Percentiles rank a stretch among this genome's conserved stretches.
Evolutionary conservation across 2,888 invertebrate genomes (phyloP).

Genomic region (Aspidiotus destructor): DNA sequence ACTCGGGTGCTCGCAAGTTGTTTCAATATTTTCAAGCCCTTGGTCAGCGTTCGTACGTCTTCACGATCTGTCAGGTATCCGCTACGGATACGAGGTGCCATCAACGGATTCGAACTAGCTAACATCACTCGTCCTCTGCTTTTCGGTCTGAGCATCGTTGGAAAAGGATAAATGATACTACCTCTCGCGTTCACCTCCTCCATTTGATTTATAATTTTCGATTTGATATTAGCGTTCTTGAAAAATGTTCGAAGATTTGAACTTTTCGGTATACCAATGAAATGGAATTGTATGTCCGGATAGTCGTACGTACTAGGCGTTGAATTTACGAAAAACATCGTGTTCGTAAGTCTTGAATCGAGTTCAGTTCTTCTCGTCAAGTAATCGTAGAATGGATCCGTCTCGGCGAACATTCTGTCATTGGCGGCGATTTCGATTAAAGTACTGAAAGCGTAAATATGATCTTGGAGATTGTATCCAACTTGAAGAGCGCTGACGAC

Average conservation of each 20-base stretch:
- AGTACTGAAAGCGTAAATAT: constrained; percentile 60
- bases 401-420: not conserved
- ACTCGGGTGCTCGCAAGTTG: not conserved
- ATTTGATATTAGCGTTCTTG: not conserved
- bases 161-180: constrained; percentile 38
- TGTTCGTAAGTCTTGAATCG: constrained; percentile 47
- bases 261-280: not conserved
- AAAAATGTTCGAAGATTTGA: not conserved
- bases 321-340: constrained; percentile 54
- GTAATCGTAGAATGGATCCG: constrained; percentile 6
- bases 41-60: not conserved
- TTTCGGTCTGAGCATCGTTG: constrained; percentile 44
- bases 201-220: not conserved
- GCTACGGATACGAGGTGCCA: not conserved
- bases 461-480: constrained; percentile 74
- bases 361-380: constrained; percentile 9
- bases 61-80: constrained; percentile 13
- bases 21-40: not conserved
- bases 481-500: constrained; percentile 58
- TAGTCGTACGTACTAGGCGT: constrained; percentile 39
- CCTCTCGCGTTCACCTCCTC: constrained; percentile 24
- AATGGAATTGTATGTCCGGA: constrained; percentile 33
- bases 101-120: not conserved
- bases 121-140: constrained; percentile 19
- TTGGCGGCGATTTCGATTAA: not conserved